Evolutionary conservation across 2,797 vertebrate genomes (phyloP).

Genomic region (Siniperca obscura): DNA sequence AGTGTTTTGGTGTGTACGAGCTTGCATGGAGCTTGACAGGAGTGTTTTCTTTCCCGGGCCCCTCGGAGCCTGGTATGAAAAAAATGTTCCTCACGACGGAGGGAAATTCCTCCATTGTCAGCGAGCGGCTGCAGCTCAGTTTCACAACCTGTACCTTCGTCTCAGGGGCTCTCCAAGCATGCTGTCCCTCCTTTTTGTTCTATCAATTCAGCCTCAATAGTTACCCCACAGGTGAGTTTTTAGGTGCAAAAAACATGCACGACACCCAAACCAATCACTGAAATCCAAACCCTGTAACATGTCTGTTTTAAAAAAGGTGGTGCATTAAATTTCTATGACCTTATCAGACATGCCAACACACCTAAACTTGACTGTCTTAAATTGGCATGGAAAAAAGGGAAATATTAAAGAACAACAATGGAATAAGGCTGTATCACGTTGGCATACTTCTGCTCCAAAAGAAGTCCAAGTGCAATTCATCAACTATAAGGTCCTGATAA

Average conservation of each 20-base stretch:
- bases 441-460: not conserved
- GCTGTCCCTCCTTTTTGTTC: constrained; percentile 22
- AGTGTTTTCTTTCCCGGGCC: constrained; percentile 72
- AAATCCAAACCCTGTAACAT: constrained; percentile 25
- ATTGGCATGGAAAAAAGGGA: not conserved
- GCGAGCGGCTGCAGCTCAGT: constrained; percentile 51
- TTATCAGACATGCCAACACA: constrained; percentile 14
- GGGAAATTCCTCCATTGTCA: constrained; percentile 81
- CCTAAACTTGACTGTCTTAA: not conserved
- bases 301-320: constrained; percentile 16
- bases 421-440: not conserved
- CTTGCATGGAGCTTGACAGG: constrained; percentile 47
- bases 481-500: not conserved
- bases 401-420: no score
- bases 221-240: constrained; percentile 25
- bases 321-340: constrained; percentile 17
- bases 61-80: constrained; percentile 73
- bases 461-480: not conserved
- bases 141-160: constrained; percentile 65
- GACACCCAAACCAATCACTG: not conserved
- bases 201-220: constrained; percentile 38
- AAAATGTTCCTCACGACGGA: constrained; percentile 74
- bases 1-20: constrained; percentile 62
- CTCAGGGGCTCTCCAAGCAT: constrained; percentile 53
- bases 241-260: constrained; percentile 23